These are phyloP conservation scores for Trochalopteron elliotii DNA, from an alignment of 2,113 vertebrate genomes.

Conservation along the genomic window DNA sequence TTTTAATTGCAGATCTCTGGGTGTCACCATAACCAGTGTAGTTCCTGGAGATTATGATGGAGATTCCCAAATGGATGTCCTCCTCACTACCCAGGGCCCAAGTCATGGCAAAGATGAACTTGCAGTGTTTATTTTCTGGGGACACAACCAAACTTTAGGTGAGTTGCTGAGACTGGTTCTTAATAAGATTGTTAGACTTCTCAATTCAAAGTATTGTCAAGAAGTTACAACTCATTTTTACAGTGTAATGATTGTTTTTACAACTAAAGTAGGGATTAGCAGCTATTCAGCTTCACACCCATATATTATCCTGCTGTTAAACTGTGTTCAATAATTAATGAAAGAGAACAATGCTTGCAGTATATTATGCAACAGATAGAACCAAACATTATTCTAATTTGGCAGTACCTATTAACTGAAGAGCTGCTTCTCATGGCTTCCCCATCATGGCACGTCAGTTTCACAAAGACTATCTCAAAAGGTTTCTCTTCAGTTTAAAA, in stretches of 20 bases:
- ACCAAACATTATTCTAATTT: not conserved
- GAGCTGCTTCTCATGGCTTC: not conserved
- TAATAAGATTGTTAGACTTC: not conserved
- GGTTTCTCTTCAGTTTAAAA: not conserved
- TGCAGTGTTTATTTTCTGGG: constrained; percentile 88
- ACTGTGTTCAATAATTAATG: not conserved
- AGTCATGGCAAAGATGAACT: constrained; percentile 25
- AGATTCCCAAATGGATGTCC: constrained; percentile 97
- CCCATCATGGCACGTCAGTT: not conserved
- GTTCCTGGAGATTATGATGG: constrained; percentile 98
- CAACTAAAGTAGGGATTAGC: not conserved
- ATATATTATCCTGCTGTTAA: not conserved
- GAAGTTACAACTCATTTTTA: not conserved
- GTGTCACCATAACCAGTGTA: constrained; percentile 84
- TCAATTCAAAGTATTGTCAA: not conserved
- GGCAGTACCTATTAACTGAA: not conserved
- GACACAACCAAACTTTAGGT: constrained; percentile 93
- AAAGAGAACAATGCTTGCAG: not conserved
- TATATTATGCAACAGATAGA: not conserved
- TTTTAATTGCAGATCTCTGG: constrained; percentile 58
- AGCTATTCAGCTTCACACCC: not conserved
- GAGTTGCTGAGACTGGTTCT: constrained; percentile 35
- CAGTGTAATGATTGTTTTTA: not conserved
- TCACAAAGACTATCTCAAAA: not conserved
- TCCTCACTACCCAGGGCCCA: constrained; percentile 79